Evolutionary conservation across 1,140 invertebrate species (phyloP).

Genomic region (Drosophila mauritiana): DNA sequence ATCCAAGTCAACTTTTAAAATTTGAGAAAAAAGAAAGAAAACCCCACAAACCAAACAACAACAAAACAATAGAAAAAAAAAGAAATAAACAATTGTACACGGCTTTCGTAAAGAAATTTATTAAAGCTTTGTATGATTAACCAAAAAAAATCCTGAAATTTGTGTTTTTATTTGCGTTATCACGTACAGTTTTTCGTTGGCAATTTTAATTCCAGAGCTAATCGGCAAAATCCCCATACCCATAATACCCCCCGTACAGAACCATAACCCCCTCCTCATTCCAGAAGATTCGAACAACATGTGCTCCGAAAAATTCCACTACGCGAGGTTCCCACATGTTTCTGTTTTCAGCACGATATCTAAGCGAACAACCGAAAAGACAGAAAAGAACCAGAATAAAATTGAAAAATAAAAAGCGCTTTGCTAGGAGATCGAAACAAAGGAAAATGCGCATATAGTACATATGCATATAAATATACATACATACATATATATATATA

Average conservation of each 20-base stretch:
- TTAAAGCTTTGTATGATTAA: slow-evolving; percentile 79
- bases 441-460: slow-evolving; percentile 5
- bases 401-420: slow-evolving; percentile 10
- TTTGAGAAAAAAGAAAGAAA: slow-evolving; percentile 57
- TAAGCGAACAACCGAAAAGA: slow-evolving; percentile 15
- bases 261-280: slow-evolving; percentile 5
- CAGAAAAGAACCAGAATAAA: slow-evolving; percentile 17
- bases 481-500: not conserved
- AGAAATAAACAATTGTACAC: slow-evolving; percentile 74
- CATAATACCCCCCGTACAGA: too few species aligned
- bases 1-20: slow-evolving; percentile 71
- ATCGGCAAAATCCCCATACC: slow-evolving; percentile 12
- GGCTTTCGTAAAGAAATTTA: slow-evolving; percentile 76
- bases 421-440: slow-evolving; percentile 16
- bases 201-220: slow-evolving; percentile 30
- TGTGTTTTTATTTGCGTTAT: slow-evolving; percentile 67
- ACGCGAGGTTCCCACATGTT: slow-evolving; percentile 41
- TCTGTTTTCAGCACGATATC: slow-evolving; percentile 33
- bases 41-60: slow-evolving; percentile 52
- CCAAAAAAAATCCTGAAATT: slow-evolving; percentile 57
- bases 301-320: slow-evolving; percentile 38
- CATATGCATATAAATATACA: not conserved
- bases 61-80: slow-evolving; percentile 61
- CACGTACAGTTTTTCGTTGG: slow-evolving; percentile 37
- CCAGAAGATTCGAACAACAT: slow-evolving; percentile 24